These are phyloP conservation scores for Scrobipalpa atriplicella DNA, from an alignment of 2,888 invertebrate species.

Conservation along the genomic window DNA sequence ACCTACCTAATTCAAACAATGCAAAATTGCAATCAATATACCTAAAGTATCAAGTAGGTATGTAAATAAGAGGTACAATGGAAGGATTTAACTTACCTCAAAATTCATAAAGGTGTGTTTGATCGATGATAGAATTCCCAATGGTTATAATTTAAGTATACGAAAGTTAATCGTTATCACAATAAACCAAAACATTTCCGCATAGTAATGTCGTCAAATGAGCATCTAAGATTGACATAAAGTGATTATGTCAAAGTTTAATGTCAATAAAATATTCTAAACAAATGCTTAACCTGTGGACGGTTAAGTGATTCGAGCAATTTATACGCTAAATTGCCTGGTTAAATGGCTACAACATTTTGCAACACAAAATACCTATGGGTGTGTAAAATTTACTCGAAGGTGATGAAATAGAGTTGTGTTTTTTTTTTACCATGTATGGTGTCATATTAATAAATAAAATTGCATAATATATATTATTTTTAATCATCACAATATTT, in stretches of 20 bases:
- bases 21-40: too few relatives aligned
- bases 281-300: background rate
- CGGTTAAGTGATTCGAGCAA: conserved; percentile 14
- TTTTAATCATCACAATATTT: too few relatives aligned
- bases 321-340: conserved; percentile 15
- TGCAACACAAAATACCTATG: background rate
- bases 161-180: conserved; percentile 18
- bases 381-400: conserved; percentile 2
- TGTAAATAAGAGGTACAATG: background rate
- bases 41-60: too few relatives aligned
- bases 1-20: too few relatives aligned
- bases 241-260: conserved; percentile 26
- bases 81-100: too few relatives aligned
- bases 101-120: too few relatives aligned
- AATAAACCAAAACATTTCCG: background rate
- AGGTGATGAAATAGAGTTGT: conserved; percentile 1
- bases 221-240: conserved; percentile 8
- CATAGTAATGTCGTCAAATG: background rate
- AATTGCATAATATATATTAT: too few relatives aligned
- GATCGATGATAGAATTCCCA: background rate
- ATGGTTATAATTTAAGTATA: background rate
- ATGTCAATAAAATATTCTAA: conserved; percentile 18
- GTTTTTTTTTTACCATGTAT: background rate
- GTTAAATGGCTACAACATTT: conserved; percentile 18
- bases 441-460: background rate